phyloP scores from a whole-genome alignment of 1,140 invertebrate species.

The Matsumurasca onukii region DNA sequence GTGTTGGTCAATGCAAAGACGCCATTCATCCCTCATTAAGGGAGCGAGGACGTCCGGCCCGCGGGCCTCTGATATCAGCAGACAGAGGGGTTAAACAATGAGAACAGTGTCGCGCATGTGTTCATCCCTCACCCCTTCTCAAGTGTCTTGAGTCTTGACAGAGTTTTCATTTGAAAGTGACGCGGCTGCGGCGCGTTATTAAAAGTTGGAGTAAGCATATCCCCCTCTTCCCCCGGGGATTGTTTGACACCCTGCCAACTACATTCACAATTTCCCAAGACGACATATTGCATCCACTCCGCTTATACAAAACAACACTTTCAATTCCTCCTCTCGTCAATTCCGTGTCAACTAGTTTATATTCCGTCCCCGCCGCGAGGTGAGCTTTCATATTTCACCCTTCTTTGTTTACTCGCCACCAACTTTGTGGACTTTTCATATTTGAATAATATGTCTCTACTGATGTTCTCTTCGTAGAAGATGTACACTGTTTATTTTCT shows the following conservation, averaged over 20 bases:
- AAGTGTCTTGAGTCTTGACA: too few species aligned
- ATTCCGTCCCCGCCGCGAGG: background rate
- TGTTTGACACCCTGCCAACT: slow-evolving; percentile 28
- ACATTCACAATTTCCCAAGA: slow-evolving; percentile 31
- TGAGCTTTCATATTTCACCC: slow-evolving; percentile 2
- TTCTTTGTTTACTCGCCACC: slow-evolving; percentile 4
- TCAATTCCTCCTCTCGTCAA: slow-evolving; percentile 21
- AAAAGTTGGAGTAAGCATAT: slow-evolving; percentile 29
- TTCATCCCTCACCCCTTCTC: slow-evolving; percentile 18
- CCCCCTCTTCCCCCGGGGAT: slow-evolving; percentile 8
- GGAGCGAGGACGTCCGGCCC: background rate
- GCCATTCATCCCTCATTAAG: slow-evolving; percentile 5
- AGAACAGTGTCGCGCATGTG: slow-evolving; percentile 17
- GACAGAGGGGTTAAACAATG: slow-evolving; percentile 17
- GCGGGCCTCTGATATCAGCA: background rate
- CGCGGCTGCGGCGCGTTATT: slow-evolving; percentile 29
- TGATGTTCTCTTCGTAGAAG: too few species aligned
- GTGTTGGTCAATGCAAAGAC: background rate
- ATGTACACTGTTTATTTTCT: too few species aligned
- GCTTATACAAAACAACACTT: slow-evolving; percentile 28
- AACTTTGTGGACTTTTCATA: background rate
- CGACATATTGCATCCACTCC: slow-evolving; percentile 30
- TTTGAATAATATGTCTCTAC: too few species aligned
- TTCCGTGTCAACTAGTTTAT: background rate
- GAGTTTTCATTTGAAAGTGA: slow-evolving; percentile 32